phyloP scores from a whole-genome alignment of 2,797 vertebrate species.

The Oreonectes daqikongensis region DNA sequence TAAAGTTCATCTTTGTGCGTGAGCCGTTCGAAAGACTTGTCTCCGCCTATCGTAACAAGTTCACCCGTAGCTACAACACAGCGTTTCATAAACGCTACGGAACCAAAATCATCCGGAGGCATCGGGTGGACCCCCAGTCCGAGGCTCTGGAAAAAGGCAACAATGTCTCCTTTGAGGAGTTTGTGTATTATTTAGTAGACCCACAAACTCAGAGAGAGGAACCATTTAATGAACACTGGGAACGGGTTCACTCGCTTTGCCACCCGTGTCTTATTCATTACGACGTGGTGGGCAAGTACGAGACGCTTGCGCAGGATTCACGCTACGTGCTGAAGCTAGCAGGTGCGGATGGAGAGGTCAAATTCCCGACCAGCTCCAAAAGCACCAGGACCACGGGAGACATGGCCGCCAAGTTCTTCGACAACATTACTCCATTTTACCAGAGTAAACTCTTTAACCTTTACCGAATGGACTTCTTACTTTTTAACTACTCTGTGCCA shows the following conservation, averaged over 20 bases:
- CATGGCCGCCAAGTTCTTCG: conserved; percentile 87
- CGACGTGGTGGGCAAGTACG: conserved; percentile 92
- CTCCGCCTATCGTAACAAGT: conserved; percentile 93
- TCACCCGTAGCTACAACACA: conserved; percentile 89
- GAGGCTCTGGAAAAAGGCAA: conserved; percentile 82
- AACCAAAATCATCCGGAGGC: conserved; percentile 86
- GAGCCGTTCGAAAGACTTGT: conserved; percentile 94
- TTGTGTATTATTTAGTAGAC: conserved; percentile 91
- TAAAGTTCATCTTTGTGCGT: conserved; percentile 93
- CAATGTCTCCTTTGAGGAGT: conserved; percentile 89
- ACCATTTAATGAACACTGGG: conserved; percentile 97
- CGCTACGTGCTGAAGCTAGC: conserved; percentile 83
- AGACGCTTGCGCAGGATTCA: conserved; percentile 88
- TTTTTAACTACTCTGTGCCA: conserved; percentile 94
- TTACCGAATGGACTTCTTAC: conserved; percentile 94
- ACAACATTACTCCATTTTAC: conserved; percentile 88
- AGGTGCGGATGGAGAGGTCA: conserved; percentile 74
- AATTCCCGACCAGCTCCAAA: conserved; percentile 83
- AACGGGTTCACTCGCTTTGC: conserved; percentile 91
- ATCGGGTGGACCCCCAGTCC: conserved; percentile 76
- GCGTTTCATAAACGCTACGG: conserved; percentile 93
- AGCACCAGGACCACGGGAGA: conserved; percentile 79
- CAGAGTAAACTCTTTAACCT: conserved; percentile 92
- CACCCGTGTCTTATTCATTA: conserved; percentile 95
- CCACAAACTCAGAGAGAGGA: conserved; percentile 86